Evolutionary conservation across 2,113 vertebrate genomes (phyloP), one percentile per base, ranked within the genome.

Genomic region (Bufo bufo): DNA sequence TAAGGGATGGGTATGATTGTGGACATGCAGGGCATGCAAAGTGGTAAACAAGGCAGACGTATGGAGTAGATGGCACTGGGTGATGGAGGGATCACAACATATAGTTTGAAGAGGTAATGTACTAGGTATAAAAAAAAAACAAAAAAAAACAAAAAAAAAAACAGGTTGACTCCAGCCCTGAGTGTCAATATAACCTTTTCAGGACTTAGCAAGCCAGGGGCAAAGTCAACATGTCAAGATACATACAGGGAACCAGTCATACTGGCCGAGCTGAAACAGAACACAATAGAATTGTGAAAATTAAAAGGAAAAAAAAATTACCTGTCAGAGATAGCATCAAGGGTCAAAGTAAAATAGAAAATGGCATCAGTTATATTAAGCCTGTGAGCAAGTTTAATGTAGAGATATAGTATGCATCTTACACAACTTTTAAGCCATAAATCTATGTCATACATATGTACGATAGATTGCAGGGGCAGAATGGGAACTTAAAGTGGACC

Each of bases 301-400:
- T n/a, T 20, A 56, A 77, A 77, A 50, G 12, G n/a, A 89, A 90
- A 52, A 65, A 56, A 90, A 72, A 85, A 85, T 85, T 87, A 90
- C 89, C 12, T 72, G 81, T 69, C 49, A 78, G 78, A 80, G 23
- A 69, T 10, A 77, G 49, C 66, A 84, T 58, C 65, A 50, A 75
- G 91, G 56, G 89, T 86, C 16, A 89, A 89, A 72, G 84, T 79
- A 52, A 1, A 69, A 89, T 82, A 78, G 58, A 65, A 87, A 82
- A 90, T 90, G 92, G 89, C 87, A 90, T 90, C 90, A 89, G 45
- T 47, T 89, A 7, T 77, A 33, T 90, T 82, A 90, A 92, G 87
- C 86, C 87, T 93, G 84, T 45, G 85, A 87, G 89, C 14, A 81
- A 83, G 9, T 6, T 52, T 50, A 89, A 85, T 82, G 89, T 87